Conservation (phyloP, 2,797 vertebrate species). For the Aulostomus chinensis region DNA sequence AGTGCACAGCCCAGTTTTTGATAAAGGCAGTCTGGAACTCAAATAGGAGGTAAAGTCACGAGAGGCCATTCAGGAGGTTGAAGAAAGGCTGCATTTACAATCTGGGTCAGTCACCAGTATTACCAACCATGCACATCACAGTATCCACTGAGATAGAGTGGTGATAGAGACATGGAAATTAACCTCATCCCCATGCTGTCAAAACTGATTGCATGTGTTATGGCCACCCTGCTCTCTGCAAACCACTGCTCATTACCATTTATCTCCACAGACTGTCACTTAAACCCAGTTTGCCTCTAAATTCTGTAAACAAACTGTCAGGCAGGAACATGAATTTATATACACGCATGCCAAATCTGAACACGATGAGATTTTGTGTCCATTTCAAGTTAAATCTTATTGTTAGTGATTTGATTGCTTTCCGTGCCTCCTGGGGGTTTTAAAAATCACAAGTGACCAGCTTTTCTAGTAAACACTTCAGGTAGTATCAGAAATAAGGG, state of each 20-base stretch:
- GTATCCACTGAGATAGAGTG: conserved; percentile 64
- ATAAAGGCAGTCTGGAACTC: conserved; percentile 43
- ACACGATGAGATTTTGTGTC: conserved; percentile 30
- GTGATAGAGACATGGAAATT: conserved; percentile 62
- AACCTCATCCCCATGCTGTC: conserved; percentile 62
- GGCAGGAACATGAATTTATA: conserved; percentile 28
- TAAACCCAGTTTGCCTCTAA: conserved; percentile 49
- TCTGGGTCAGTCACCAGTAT: conserved; percentile 63
- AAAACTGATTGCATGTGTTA: conserved; percentile 63
- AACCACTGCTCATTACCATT: conserved; percentile 62
- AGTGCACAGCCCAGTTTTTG: conserved; percentile 23
- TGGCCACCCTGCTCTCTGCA: conserved; percentile 54
- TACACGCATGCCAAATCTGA: conserved; percentile 32
- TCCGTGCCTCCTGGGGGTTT: conserved; percentile 26
- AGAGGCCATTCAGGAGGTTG: conserved; percentile 10
- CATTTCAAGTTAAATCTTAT: conserved; percentile 29
- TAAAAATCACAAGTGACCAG: conserved; percentile 43
- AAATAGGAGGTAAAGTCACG: conserved; percentile 50
- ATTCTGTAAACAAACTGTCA: conserved; percentile 68
- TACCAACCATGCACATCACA: conserved; percentile 48
- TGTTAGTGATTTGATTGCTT: conserved; percentile 35
- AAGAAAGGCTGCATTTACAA: conserved; percentile 54
- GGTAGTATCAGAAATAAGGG: conserved; percentile 38
- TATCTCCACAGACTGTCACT: conserved; percentile 69
- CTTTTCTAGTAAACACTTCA: conserved; percentile 45